Percentiles rank a stretch among this genome's conserved stretches.
phyloP scores from a whole-genome alignment of 2,797 vertebrate genomes.

The Lacerta agilis region DNA sequence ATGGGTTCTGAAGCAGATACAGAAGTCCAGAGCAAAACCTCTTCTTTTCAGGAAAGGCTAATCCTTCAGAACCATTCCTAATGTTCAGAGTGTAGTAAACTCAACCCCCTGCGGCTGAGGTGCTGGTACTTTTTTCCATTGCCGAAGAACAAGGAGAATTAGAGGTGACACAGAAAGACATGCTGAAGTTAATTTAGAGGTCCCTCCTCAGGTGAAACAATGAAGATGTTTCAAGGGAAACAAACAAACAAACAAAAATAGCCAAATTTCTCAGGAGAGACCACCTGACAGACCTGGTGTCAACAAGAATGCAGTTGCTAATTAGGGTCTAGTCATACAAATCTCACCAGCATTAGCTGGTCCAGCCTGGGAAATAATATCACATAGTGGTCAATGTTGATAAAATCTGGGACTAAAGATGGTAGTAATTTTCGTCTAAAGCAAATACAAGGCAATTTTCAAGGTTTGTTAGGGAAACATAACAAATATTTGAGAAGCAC shows the following conservation, averaged over 20 bases:
- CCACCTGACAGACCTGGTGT: neutral
- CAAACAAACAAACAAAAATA: neutral
- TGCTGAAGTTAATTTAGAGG: neutral
- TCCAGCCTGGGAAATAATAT: neutral
- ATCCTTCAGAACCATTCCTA: neutral
- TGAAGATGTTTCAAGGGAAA: neutral
- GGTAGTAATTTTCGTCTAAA: neutral
- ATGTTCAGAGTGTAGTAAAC: neutral
- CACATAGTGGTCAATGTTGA: neutral
- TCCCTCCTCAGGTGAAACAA: neutral
- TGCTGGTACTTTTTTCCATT: neutral
- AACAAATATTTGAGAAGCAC: neutral
- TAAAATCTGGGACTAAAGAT: neutral
- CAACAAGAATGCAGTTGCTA: neutral
- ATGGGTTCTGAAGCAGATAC: no score
- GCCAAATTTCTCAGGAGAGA: neutral
- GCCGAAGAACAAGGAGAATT: neutral
- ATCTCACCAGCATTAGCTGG: neutral
- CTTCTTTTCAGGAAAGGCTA: neutral
- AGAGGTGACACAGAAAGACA: neutral
- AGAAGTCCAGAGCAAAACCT: neutral
- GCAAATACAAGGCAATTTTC: neutral
- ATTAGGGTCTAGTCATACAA: neutral
- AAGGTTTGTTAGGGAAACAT: neutral
- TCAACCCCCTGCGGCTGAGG: neutral